Conservation (phyloP, 2,888 invertebrate genomes). For the Leptothorax acervorum region DNA sequence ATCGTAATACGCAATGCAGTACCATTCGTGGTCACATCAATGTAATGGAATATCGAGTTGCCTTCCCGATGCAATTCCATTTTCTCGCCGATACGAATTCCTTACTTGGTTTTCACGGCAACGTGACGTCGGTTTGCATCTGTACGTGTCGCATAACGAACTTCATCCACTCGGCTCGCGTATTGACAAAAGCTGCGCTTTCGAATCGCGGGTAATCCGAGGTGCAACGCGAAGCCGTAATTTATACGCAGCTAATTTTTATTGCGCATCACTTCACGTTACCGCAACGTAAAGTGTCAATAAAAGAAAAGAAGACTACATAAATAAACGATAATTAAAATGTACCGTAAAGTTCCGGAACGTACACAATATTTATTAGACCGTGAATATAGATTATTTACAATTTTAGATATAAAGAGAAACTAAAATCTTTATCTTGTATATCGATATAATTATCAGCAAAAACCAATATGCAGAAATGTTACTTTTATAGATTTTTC, state of each 20-base stretch:
- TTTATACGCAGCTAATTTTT: constrained; percentile 23
- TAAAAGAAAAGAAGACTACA: not conserved
- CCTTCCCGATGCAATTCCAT: constrained; percentile 49
- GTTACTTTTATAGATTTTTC: not conserved
- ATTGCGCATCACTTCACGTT: constrained; percentile 7
- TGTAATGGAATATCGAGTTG: constrained; percentile 74
- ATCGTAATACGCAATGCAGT: constrained; percentile 51
- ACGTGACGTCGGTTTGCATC: constrained; percentile 54
- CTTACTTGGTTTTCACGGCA: constrained; percentile 27
- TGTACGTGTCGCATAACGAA: constrained; percentile 48
- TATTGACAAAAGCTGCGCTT: constrained; percentile 17
- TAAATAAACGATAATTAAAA: not conserved
- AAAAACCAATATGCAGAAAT: not conserved
- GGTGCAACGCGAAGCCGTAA: not conserved
- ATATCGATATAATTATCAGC: not conserved
- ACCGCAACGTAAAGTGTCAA: not conserved
- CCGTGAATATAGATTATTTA: not conserved
- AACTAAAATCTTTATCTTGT: not conserved
- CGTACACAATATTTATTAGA: not conserved
- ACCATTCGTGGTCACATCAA: constrained; percentile 56
- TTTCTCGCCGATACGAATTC: constrained; percentile 46
- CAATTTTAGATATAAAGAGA: not conserved
- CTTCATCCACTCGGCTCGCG: constrained; percentile 29
- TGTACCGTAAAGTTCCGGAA: not conserved
- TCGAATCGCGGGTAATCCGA: constrained; percentile 8